A percentile compares a stretch with the other conserved stretches of the same genome.
These are phyloP conservation scores for Nycticebus coucang DNA, from an alignment of 2,113 vertebrate genomes.

Conservation along the genomic window DNA sequence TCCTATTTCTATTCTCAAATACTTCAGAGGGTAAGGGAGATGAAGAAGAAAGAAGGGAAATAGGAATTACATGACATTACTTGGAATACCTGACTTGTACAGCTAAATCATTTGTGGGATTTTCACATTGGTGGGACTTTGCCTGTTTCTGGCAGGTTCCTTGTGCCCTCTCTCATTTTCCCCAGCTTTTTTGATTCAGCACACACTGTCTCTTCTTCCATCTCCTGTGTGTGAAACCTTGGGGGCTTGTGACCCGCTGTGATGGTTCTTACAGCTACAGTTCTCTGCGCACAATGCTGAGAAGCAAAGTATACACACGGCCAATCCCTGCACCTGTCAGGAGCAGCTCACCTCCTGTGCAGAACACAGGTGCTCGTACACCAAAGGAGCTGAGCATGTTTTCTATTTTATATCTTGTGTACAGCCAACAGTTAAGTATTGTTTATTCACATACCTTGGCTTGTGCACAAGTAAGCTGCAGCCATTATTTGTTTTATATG, in stretches of 20 bases:
- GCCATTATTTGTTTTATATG: neutral
- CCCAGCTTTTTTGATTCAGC: neutral
- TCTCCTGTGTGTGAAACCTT: neutral
- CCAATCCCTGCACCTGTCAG: neutral
- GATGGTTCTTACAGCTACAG: neutral
- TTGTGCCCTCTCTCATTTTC: neutral
- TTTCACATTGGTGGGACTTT: neutral
- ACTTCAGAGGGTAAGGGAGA: neutral
- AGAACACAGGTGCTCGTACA: fast-evolving
- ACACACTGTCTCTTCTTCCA: neutral
- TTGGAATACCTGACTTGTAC: neutral
- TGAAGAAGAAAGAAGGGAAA: neutral
- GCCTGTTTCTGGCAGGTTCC: neutral
- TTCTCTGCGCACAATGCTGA: neutral
- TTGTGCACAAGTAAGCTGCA: neutral
- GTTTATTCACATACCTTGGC: neutral
- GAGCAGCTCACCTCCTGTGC: neutral
- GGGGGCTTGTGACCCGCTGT: neutral
- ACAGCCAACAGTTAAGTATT: neutral
- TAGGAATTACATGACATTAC: too few relatives aligned
- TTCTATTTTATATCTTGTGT: neutral
- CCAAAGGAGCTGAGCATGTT: neutral
- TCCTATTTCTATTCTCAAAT: neutral
- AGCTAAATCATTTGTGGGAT: neutral
- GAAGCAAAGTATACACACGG: neutral